Conservation (phyloP, 2,797 vertebrate genomes). For the Lutjanus campechanus region DNA sequence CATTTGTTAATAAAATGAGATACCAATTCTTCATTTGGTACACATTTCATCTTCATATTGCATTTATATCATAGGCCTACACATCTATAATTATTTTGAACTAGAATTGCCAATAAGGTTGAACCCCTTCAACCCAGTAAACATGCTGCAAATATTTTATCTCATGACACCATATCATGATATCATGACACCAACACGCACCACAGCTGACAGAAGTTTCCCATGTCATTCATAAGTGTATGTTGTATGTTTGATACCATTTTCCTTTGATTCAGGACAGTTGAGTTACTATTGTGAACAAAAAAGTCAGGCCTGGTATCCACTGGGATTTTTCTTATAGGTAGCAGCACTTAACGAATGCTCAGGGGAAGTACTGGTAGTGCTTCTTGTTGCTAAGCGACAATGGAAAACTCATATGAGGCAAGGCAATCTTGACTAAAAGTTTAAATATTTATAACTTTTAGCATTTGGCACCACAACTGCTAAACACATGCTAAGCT, state of each 20-base stretch:
- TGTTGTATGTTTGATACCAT: neutral
- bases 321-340: conserved; percentile 21
- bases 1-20: conserved; percentile 22
- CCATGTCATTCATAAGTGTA: too few species aligned
- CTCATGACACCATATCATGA: neutral
- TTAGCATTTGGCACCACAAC: conserved; percentile 42
- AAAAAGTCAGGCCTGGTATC: conserved; percentile 28
- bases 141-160: neutral
- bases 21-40: neutral
- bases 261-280: conserved; percentile 21
- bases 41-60: neutral
- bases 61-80: neutral
- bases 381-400: conserved; percentile 59
- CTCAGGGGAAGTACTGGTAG: conserved; percentile 30
- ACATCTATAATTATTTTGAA: neutral
- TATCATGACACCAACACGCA: neutral
- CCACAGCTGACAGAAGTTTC: neutral
- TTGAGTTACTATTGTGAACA: conserved; percentile 4
- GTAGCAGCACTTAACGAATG: conserved; percentile 44
- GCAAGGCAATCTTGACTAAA: conserved; percentile 45
- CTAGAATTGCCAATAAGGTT: neutral
- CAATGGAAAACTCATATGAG: conserved; percentile 55
- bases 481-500: conserved; percentile 35
- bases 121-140: neutral
- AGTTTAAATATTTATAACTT: conserved; percentile 63